Conservation (phyloP, 2,888 invertebrate species). For the Gymnosoma rotundatum region DNA sequence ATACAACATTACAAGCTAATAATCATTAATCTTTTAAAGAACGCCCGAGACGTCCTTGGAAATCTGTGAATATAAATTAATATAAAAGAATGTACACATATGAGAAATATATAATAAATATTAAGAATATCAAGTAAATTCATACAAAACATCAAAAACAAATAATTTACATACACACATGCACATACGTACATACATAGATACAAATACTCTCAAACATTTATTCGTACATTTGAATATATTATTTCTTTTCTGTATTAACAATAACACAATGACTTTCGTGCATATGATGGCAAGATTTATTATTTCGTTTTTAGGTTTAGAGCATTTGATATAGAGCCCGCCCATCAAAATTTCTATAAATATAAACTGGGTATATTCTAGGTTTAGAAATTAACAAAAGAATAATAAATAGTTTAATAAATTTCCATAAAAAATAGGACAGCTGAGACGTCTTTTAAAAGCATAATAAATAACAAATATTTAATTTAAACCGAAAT, state of each 20-base stretch:
- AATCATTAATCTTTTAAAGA: constrained; percentile 73
- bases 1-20: constrained; percentile 72
- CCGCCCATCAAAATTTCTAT: too few relatives aligned
- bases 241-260: constrained; percentile 15
- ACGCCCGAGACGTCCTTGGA: constrained; percentile 72
- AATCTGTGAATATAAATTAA: constrained; percentile 56
- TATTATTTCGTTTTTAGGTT: background rate
- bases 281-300: constrained; percentile 29
- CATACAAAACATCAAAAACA: background rate
- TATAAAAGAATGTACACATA: background rate
- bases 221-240: background rate
- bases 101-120: too few relatives aligned
- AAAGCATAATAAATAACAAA: too few relatives aligned
- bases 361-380: too few relatives aligned
- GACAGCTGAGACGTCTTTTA: too few relatives aligned
- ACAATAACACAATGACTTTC: constrained; percentile 8
- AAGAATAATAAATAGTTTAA: too few relatives aligned
- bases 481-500: too few relatives aligned
- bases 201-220: too few relatives aligned
- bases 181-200: background rate
- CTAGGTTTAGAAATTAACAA: too few relatives aligned
- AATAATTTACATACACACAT: background rate
- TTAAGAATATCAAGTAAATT: background rate
- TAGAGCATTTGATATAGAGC: background rate
- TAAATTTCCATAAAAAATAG: background rate